Base-by-base conservation (phyloP, 2,888 invertebrate species). In the Caenorhabditis sinica region DNA sequence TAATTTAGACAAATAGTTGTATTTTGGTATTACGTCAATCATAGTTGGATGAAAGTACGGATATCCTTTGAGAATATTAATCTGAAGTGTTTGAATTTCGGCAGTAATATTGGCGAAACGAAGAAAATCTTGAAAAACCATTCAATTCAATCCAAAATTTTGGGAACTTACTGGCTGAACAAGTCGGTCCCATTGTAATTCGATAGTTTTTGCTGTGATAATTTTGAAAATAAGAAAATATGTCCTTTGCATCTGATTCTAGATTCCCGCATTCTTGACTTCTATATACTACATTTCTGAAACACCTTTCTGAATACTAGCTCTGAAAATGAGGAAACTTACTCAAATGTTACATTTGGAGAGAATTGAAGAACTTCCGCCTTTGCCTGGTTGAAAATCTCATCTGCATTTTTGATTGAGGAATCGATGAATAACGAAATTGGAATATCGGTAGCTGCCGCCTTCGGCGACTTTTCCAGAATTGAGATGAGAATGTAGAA, bases 181-280 rank as follows among this genome's bases (percentile, higher is more conserved):
- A 83, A 8, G 80, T 80, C 6, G 83, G 83, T 33, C 83, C 83
- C 40, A 83, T 80, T 15, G 65, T 71, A 11, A 83, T 80, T 60
- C 80, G 23, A 53, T 83, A 51, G 30, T 75, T 77, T 28, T 80
- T 79, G 0, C 17, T 0, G 40, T 65, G 75, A 75, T 80, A 80
- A 30, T 83, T 75, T 45, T 75, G 60, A 23, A 71, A 83, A 63
- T 58, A 83, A 9, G 74, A 20, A 20, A 58, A 79, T 17, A 83
- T 65, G 30, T 75, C 58, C 25, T 69, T 51, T 17, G 74, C 65
- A 51, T 83, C 83, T 23, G 80, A 58, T 40, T 71, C 69, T 23
- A 33, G 13, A 33, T 28, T 20, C 23, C 71, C 53, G 53, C 83
- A 83, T n/a, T 30, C 4, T 25, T 45, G 43, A 53, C 53, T 74